Base-by-base conservation (phyloP, 1,140 invertebrate species). In the Daktulosphaira vitifoliae region DNA sequence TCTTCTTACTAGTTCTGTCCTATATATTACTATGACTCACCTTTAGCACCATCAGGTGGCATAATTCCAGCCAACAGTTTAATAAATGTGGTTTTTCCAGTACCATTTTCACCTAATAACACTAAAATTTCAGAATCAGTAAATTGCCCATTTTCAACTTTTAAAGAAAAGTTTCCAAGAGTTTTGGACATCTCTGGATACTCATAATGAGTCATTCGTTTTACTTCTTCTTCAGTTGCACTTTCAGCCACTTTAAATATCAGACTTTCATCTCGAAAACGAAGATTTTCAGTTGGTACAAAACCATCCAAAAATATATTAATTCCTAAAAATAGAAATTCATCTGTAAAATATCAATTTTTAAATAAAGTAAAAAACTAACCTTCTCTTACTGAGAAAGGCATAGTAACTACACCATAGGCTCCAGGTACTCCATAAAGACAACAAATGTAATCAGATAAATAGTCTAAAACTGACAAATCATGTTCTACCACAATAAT, bases 231-330 rank as follows among this genome's bases (percentile, higher is more conserved):
- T 76, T 98, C 95, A 13, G 89, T 89, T 2, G 95, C 92, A 66
- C 92, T 96, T 77, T 99, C 97, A 0, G 96, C 90, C 0, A 98
- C 96, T 81, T 98, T 98, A 74, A 99, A 99, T 3, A 96, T 89
- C 11, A 99, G 78, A 2, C 93, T 94, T 76, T 92, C 89, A 71
- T 97, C 96, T 67, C 97, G 83, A 79, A 99, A 99, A 74, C 97
- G 83, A 76, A 99, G 84, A 79, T 99, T 99, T 80, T 99, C 97
- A 16, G 97, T 98, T 44, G 96, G 96, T 4, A 99, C 93, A 81
- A 98, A 99, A 44, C 97, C 97, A 78, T 99, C 97, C 68, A 99
- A 81, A 78, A 99, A 99, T 73, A 99, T 98, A 75, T 99, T 99
- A 72, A 99, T 99, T 72, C 91, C 88, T 88, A 70, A 33, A 72